Base-by-base conservation (phyloP, 2,888 invertebrate genomes). In the Ommatoiulus sabulosus region DNA sequence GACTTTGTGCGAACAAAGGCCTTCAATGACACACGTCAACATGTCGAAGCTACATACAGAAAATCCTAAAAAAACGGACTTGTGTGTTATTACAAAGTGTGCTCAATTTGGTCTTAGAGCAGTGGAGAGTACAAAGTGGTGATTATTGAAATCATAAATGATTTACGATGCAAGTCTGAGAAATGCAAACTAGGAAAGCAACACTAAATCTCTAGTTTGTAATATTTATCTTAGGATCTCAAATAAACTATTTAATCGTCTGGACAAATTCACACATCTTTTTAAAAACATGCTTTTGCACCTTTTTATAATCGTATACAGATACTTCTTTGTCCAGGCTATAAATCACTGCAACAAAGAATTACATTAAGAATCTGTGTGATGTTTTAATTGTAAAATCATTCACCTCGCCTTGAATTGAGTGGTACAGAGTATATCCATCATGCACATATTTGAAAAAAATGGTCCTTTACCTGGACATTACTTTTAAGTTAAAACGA, bases 1-100 rank as follows among this genome's bases (percentile, higher is more conserved):
- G 98, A 98, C 93, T 98, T 98, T 93, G 94, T 97, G 88, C 98
- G 97, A 94, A 98, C 98, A 0, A 96, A 97, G 92, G 98, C 98
- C 7, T 97, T 98, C 92, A 97, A 97, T 93, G 95, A 96, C 89
- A 97, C 97, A 63, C 94, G 96, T 88, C 95, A 96, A 92, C 95
- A 96, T 91, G 95, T 96, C 0, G 96, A 96, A 92, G 95, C 95
- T 90, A 91, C 90, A 3, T 91, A 91, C 84, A 88, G 89, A 24
- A 89, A 89, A 87, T 89, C 89, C 35, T 63, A 89, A 86, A 20
- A n/a, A 17, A 44, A 12, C 72, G 4, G 24, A 2, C 86, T 5
- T 15, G 46, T 44, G 20, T 44, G 86, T n/a, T 10, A 44, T 44
- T 44, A 20, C 6, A 48, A 86, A 48, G 6, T 44, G 46, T 85